Conservation (phyloP, 2,888 invertebrate genomes). For the Drosophila acutilabella region DNA sequence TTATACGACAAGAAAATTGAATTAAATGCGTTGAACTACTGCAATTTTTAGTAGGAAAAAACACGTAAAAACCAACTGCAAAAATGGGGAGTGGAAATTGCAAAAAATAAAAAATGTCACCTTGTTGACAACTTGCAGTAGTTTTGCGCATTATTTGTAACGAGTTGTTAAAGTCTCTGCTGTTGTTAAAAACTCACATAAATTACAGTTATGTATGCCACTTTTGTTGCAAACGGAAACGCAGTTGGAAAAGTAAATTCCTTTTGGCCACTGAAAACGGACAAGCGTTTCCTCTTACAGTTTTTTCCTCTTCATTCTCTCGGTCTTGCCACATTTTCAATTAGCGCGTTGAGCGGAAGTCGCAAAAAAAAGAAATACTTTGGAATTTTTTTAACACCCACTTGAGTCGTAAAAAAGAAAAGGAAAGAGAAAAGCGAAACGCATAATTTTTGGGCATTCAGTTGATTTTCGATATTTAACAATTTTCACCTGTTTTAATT, state of each 20-base stretch:
- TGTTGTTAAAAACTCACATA: conserved; percentile 42
- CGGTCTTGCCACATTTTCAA: conserved; percentile 49
- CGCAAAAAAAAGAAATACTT: conserved; percentile 27
- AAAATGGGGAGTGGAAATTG: conserved; percentile 7
- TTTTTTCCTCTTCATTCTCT: conserved; percentile 4
- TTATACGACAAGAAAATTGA: conserved; percentile 64
- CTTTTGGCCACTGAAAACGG: conserved; percentile 53
- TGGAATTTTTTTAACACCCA: conserved; percentile 62
- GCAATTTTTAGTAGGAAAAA: conserved; percentile 30
- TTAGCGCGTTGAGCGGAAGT: conserved; percentile 66
- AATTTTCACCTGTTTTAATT: conserved; percentile 61
- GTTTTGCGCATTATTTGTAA: conserved; percentile 9
- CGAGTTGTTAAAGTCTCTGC: conserved; percentile 11
- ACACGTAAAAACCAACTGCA: conserved; percentile 7
- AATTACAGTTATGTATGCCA: conserved; percentile 62
- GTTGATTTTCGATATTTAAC: conserved; percentile 29
- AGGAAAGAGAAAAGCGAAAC: conserved; percentile 25
- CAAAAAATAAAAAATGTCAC: conserved; percentile 34
- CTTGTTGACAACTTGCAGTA: conserved; percentile 45
- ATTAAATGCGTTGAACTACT: conserved; percentile 46
- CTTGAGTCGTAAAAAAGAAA: conserved; percentile 26
- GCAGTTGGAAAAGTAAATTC: conserved; percentile 72
- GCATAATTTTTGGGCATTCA: conserved; percentile 31
- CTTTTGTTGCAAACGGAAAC: conserved; percentile 62
- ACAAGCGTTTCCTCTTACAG: conserved; percentile 53